Conservation (phyloP, 2,797 vertebrate species). For the Acanthurus leucopareius region DNA sequence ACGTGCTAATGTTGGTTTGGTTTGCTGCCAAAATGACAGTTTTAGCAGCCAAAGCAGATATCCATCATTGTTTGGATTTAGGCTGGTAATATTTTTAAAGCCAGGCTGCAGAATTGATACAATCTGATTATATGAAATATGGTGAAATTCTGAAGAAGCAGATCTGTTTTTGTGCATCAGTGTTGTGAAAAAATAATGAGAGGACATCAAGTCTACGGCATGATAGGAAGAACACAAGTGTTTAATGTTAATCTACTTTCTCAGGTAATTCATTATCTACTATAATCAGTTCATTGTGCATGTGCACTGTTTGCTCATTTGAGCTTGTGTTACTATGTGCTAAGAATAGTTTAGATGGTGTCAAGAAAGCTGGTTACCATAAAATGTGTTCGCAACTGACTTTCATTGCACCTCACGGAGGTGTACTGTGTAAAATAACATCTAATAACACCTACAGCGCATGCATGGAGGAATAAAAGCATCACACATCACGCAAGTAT, state of each 20-base stretch:
- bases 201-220: not conserved
- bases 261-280: not conserved
- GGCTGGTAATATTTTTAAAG: conserved; percentile 50
- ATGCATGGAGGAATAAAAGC: not conserved
- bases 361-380: not conserved
- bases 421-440: not conserved
- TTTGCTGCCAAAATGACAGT: conserved; percentile 51
- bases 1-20: conserved; percentile 43
- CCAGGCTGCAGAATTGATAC: conserved; percentile 34
- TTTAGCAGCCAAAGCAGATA: conserved; percentile 56
- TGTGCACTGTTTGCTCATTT: not conserved
- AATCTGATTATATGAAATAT: not conserved
- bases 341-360: not conserved
- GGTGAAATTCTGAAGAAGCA: not conserved
- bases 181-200: not conserved
- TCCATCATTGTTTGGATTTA: conserved; percentile 53
- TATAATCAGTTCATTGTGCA: not conserved
- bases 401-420: conserved; percentile 1
- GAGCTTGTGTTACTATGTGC: not conserved
- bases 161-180: not conserved
- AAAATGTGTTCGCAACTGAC: not conserved
- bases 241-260: not conserved
- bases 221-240: not conserved
- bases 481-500: not conserved
- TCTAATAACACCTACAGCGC: no score